phyloP scores from a whole-genome alignment of 1,140 invertebrate species.

The Drosophila ironensis region DNA sequence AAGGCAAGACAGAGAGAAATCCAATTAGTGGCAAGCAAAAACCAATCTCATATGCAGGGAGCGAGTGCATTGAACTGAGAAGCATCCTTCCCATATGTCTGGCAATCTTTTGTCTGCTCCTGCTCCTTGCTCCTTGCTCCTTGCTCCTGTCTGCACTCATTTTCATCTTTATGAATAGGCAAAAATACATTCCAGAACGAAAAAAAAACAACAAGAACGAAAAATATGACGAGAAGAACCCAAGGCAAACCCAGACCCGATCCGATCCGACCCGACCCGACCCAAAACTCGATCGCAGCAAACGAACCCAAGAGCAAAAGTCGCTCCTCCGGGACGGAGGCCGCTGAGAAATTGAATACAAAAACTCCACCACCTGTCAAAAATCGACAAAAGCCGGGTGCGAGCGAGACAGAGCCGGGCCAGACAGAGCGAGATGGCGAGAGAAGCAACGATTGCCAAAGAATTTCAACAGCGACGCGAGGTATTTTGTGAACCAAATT shows the following conservation, averaged over 20 bases:
- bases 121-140: not conserved
- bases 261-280: constrained; percentile 1
- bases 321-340: constrained; percentile 56
- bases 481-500: constrained; percentile 80
- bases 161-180: constrained; percentile 79
- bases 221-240: constrained; percentile 18
- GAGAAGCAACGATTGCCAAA: constrained; percentile 61
- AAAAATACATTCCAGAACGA: constrained; percentile 59
- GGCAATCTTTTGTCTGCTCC: constrained; percentile 62
- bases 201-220: constrained; percentile 3
- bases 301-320: constrained; percentile 70
- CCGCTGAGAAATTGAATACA: constrained; percentile 72
- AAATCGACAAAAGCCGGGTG: constrained; percentile 53
- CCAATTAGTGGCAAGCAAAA: constrained; percentile 65
- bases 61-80: constrained; percentile 63
- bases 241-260: constrained; percentile 20
- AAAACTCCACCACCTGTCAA: constrained; percentile 81
- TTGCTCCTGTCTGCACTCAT: constrained; percentile 58
- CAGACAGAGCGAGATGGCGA: not conserved
- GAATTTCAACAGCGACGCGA: constrained; percentile 78
- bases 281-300: too few relatives aligned
- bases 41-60: constrained; percentile 49
- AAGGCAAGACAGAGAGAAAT: constrained; percentile 26
- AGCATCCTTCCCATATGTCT: constrained; percentile 57
- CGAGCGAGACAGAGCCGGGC: constrained; percentile 6